Evolutionary conservation across 2,888 invertebrate species (phyloP).

Genomic region (Nebria brevicollis): DNA sequence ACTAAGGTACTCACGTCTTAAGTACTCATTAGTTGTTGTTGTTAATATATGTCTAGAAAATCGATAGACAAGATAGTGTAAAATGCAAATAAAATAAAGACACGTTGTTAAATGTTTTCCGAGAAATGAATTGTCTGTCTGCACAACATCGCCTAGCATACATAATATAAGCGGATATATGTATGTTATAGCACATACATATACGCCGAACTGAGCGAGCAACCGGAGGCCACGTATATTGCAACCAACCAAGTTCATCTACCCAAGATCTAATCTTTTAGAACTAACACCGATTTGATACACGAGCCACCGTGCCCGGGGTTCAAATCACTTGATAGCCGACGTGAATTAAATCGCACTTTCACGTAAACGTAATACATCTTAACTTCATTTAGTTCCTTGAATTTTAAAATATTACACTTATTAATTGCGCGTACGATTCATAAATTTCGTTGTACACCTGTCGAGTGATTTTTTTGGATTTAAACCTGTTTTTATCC

Average conservation of each 20-base stretch:
- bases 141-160: constrained; percentile 34
- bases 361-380: too few relatives aligned
- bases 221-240: constrained; percentile 1
- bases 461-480: not conserved
- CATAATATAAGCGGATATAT: constrained; percentile 24
- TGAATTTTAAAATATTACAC: too few relatives aligned
- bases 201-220: not conserved
- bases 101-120: constrained; percentile 35
- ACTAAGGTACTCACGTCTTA: not conserved
- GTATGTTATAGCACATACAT: not conserved
- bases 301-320: not conserved
- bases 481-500: not conserved
- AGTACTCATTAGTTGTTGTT: not conserved
- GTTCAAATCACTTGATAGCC: not conserved
- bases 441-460: not conserved
- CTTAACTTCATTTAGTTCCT: too few relatives aligned
- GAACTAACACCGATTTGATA: not conserved
- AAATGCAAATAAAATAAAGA: constrained; percentile 35
- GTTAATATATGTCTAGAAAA: not conserved
- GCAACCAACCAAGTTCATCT: not conserved
- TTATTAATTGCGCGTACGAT: too few relatives aligned
- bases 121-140: constrained; percentile 37
- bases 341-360: not conserved
- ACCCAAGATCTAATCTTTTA: constrained; percentile 1
- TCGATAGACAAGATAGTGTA: not conserved